These are phyloP conservation scores for Oscheius myriophilus DNA, from an alignment of 2,888 invertebrate genomes.

Conservation along the genomic window DNA sequence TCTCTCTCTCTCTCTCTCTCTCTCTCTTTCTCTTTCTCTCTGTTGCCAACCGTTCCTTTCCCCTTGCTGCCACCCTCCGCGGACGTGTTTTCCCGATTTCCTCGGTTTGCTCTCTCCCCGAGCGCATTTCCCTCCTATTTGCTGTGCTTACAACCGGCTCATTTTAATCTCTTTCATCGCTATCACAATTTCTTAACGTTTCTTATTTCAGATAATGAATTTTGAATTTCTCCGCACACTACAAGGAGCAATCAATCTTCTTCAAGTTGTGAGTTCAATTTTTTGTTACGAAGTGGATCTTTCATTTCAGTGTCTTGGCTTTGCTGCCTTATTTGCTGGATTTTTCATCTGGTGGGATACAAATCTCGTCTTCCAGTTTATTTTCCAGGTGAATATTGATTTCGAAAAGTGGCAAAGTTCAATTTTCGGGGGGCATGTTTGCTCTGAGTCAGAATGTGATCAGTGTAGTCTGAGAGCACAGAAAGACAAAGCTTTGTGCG, in stretches of 20 bases:
- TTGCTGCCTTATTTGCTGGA: conserved; percentile 54
- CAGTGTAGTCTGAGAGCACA: too few relatives aligned
- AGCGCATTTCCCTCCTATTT: too few relatives aligned
- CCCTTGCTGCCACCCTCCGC: too few relatives aligned
- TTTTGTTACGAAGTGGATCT: not conserved
- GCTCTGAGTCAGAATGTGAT: too few relatives aligned
- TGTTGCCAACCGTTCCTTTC: not conserved
- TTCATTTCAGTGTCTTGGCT: conserved; percentile 40
- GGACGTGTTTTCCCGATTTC: too few relatives aligned
- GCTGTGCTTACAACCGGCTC: conserved; percentile 16
- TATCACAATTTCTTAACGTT: not conserved
- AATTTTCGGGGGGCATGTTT: too few relatives aligned
- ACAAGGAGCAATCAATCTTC: conserved; percentile 52
- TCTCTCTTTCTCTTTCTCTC: too few relatives aligned
- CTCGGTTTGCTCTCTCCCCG: too few relatives aligned
- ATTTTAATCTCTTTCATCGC: not conserved
- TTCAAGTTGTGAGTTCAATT: conserved; percentile 44
- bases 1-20: too few relatives aligned
- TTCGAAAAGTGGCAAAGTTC: too few relatives aligned
- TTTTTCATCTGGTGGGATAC: conserved; percentile 57
- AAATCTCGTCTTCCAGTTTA: conserved; percentile 54
- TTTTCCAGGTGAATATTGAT: conserved; percentile 39
- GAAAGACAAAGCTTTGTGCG: not conserved
- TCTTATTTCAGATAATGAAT: conserved; percentile 41
- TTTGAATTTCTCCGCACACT: conserved; percentile 51